A percentile compares a stretch with the other conserved stretches of the same genome.
These are phyloP conservation scores for Gryon sp. DNA, from an alignment of 1,140 invertebrate genomes.

Conservation along the genomic window DNA sequence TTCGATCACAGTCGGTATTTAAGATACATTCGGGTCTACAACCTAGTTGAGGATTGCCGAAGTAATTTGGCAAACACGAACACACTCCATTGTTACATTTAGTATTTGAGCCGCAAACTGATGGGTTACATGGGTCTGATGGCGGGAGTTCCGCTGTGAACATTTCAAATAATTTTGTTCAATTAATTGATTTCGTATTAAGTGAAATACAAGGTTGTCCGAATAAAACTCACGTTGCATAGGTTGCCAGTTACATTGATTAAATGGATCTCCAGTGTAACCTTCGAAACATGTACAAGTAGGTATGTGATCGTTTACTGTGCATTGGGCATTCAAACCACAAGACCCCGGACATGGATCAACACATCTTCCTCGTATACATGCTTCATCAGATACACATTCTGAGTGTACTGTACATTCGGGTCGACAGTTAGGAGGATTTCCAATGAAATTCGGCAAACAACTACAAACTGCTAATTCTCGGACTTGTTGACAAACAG, in stretches of 20 bases:
- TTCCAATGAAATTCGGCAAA: conserved; percentile 79
- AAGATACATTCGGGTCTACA: conserved; percentile 86
- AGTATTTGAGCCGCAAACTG: conserved; percentile 85
- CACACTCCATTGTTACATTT: conserved; percentile 82
- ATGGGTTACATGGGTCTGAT: conserved; percentile 82
- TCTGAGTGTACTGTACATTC: conserved; percentile 80
- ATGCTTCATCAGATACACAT: conserved; percentile 79
- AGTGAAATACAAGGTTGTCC: no score
- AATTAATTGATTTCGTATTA: no score
- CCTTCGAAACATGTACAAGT: conserved; percentile 82
- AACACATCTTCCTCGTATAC: conserved; percentile 79
- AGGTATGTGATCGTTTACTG: conserved; percentile 81
- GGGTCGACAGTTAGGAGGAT: conserved; percentile 81
- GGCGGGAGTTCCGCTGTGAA: conserved; percentile 34
- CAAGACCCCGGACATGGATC: conserved; percentile 82
- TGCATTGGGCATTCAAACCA: conserved; percentile 80
- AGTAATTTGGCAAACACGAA: conserved; percentile 83
- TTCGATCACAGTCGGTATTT: conserved; percentile 83
- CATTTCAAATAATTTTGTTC: no score
- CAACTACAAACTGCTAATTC: conserved; percentile 81
- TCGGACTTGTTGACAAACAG: conserved; percentile 80
- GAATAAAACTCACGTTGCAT: conserved; percentile 71
- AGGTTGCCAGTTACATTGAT: conserved; percentile 66
- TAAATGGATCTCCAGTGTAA: conserved; percentile 79
- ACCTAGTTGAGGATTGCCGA: conserved; percentile 85